phyloP scores from a whole-genome alignment of 1,140 invertebrate genomes.

The Cotesia chilonis region DNA sequence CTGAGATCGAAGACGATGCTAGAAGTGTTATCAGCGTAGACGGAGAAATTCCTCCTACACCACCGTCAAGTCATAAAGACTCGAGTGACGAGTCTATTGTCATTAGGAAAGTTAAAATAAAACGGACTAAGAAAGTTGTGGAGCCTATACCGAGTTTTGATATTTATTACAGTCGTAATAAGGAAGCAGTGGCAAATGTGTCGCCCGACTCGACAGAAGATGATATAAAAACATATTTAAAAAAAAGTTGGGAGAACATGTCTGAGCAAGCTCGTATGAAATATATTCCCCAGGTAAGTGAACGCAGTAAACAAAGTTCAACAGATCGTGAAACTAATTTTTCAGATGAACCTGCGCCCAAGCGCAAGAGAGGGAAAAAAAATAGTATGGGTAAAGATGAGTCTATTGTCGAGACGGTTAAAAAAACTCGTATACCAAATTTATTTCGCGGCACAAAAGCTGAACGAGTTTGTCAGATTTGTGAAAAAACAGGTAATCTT shows the following conservation, averaged over 20 bases:
- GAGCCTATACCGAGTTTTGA: slow-evolving; percentile 58
- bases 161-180: slow-evolving; percentile 66
- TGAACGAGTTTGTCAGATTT: slow-evolving; percentile 75
- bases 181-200: slow-evolving; percentile 64
- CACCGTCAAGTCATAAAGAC: slow-evolving; percentile 53
- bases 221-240: slow-evolving; percentile 65
- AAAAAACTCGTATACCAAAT: slow-evolving; percentile 63
- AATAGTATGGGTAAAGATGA: slow-evolving; percentile 36
- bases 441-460: slow-evolving; percentile 70
- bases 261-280: slow-evolving; percentile 51
- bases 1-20: slow-evolving; percentile 31
- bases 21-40: slow-evolving; percentile 44
- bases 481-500: slow-evolving; percentile 69
- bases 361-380: slow-evolving; percentile 43
- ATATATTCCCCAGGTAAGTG: slow-evolving; percentile 35
- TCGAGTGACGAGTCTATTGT: slow-evolving; percentile 47
- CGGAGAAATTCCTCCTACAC: slow-evolving; percentile 51
- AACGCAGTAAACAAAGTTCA: slow-evolving; percentile 38
- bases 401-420: slow-evolving; percentile 37
- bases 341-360: slow-evolving; percentile 37
- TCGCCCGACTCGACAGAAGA: slow-evolving; percentile 64
- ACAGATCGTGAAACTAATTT: slow-evolving; percentile 43
- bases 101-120: slow-evolving; percentile 38
- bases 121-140: slow-evolving; percentile 40
- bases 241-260: slow-evolving; percentile 67